These are phyloP conservation scores for Ectemnius continuus DNA, from an alignment of 2,888 invertebrate species.

Conservation along the genomic window DNA sequence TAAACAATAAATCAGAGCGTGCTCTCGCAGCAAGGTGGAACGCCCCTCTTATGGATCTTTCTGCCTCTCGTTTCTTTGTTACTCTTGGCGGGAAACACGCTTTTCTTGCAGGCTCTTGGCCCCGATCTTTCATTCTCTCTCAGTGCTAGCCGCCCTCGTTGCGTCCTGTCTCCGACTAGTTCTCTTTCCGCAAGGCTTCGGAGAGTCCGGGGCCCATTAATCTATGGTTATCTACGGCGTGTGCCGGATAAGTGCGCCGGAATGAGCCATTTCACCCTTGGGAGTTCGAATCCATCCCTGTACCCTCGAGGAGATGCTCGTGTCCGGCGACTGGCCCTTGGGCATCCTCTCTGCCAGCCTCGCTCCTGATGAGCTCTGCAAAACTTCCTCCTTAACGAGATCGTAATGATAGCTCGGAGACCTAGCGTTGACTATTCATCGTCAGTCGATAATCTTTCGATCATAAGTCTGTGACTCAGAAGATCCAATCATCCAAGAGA, in stretches of 20 bases:
- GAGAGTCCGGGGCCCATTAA: conserved; percentile 75
- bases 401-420: conserved; percentile 55
- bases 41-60: conserved; percentile 63
- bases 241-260: conserved; percentile 76
- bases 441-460: no score
- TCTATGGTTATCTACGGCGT: conserved; percentile 78
- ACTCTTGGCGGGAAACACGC: conserved; percentile 49
- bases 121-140: conserved; percentile 33
- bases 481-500: no score
- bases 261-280: conserved; percentile 78
- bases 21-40: conserved; percentile 61
- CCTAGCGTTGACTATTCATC: no score
- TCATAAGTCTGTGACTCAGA: no score
- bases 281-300: conserved; percentile 71
- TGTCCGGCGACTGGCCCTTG: conserved; percentile 68
- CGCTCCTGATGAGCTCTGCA: conserved; percentile 70
- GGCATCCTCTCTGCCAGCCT: conserved; percentile 62
- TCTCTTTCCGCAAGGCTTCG: conserved; percentile 63
- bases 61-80: conserved; percentile 43
- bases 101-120: conserved; percentile 46
- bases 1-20: conserved; percentile 77
- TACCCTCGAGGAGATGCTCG: conserved; percentile 61
- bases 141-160: conserved; percentile 20
- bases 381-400: conserved; percentile 67
- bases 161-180: conserved; percentile 23